phyloP scores from a whole-genome alignment of 2,113 vertebrate species.

The Benitochromis conjunctus region DNA sequence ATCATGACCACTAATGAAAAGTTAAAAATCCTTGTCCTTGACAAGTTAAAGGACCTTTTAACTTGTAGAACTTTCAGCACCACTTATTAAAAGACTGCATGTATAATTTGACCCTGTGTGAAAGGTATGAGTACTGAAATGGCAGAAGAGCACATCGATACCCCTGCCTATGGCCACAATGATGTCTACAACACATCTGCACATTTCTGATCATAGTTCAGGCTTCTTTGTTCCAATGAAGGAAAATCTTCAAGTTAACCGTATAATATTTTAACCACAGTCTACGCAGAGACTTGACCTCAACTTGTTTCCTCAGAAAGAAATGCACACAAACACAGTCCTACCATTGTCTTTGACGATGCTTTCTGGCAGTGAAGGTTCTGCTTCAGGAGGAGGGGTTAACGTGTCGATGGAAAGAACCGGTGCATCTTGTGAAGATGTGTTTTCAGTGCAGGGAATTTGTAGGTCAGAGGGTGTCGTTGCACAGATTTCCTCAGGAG shows the following conservation, averaged over 20 bases:
- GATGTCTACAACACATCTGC: background rate
- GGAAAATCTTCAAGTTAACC: background rate
- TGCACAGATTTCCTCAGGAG: constrained; percentile 63
- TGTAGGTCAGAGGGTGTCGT: constrained; percentile 31
- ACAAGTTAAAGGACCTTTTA: background rate
- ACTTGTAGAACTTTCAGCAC: background rate
- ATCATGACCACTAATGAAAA: background rate
- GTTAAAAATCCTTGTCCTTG: background rate
- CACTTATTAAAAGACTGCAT: background rate
- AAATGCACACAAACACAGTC: background rate
- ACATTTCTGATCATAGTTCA: background rate
- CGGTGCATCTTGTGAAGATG: constrained; percentile 41
- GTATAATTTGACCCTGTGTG: background rate
- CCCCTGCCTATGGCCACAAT: background rate
- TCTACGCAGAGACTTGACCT: background rate
- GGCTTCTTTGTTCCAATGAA: background rate
- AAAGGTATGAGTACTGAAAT: background rate
- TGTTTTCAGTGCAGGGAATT: constrained; percentile 35
- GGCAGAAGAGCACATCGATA: background rate
- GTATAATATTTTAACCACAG: background rate
- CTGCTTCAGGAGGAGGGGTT: constrained; percentile 72
- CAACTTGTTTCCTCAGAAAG: background rate
- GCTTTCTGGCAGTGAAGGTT: constrained; percentile 27
- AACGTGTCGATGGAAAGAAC: constrained; percentile 70
- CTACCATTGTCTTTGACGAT: constrained; percentile 48